A percentile compares a stretch with the other conserved stretches of the same genome.
Evolutionary conservation across 2,797 vertebrate genomes (phyloP).

Genomic region (Anabas testudineus): DNA sequence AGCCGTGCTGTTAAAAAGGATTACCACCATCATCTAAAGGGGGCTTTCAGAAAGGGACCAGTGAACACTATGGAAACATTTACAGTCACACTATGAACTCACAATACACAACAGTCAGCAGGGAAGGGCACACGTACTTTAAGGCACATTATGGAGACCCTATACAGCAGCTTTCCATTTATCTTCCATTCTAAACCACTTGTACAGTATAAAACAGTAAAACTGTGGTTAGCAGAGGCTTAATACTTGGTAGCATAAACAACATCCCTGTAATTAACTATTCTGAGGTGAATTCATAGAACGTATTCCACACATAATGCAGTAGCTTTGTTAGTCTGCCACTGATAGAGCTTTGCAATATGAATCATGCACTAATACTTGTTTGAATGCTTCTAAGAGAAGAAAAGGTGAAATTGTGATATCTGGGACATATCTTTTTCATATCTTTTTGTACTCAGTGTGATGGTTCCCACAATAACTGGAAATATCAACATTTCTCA

Average conservation of each 20-base stretch:
- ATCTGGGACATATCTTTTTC: not conserved
- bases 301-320: not conserved
- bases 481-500: slow-evolving; percentile 20
- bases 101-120: slow-evolving; percentile 19
- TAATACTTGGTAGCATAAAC: too few relatives aligned
- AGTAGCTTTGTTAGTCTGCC: not conserved
- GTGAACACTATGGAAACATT: slow-evolving; percentile 25
- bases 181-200: too few relatives aligned
- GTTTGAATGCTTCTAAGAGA: not conserved
- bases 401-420: slow-evolving; percentile 1
- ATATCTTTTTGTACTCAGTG: slow-evolving; percentile 8
- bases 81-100: slow-evolving; percentile 22
- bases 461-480: slow-evolving; percentile 7
- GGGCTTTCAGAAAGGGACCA: slow-evolving; percentile 12
- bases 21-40: slow-evolving; percentile 37
- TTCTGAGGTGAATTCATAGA: too few relatives aligned
- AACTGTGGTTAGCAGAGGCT: not conserved
- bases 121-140: not conserved
- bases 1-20: slow-evolving; percentile 49
- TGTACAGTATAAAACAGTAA: not conserved
- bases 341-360: not conserved
- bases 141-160: not conserved
- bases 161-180: not conserved
- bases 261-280: too few relatives aligned
- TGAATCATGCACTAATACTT: not conserved